Conservation (phyloP, 2,797 vertebrate genomes). For the Toxotes lorentzi region DNA sequence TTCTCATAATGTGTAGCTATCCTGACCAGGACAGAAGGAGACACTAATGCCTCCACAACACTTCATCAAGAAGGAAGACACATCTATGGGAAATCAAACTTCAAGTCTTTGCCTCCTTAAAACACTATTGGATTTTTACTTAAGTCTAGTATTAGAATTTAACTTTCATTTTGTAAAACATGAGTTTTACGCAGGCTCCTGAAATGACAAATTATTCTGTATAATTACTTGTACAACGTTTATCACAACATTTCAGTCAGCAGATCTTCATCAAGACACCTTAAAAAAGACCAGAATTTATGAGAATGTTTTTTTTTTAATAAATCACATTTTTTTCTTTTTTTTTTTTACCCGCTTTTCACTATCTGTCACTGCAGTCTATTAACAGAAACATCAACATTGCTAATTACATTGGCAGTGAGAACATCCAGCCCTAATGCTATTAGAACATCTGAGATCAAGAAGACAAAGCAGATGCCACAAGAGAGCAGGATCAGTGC, state of each 20-base stretch:
- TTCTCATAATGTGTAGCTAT: not conserved
- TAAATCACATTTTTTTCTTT: not conserved
- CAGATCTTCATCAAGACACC: not conserved
- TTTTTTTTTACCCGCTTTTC: not conserved
- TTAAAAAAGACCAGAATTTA: not conserved
- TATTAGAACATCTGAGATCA: conserved; percentile 45
- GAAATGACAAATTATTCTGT: not conserved
- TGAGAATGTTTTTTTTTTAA: not conserved
- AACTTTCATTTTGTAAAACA: not conserved
- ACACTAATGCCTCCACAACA: not conserved
- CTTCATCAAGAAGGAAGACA: not conserved
- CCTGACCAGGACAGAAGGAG: not conserved
- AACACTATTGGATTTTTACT: not conserved
- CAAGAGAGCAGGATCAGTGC: conserved; percentile 49
- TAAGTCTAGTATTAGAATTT: not conserved
- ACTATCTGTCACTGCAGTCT: not conserved
- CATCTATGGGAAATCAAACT: not conserved
- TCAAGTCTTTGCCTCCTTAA: not conserved
- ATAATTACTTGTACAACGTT: not conserved
- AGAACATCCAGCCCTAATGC: conserved; percentile 31
- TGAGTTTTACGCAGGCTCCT: not conserved
- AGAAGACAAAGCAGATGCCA: conserved; percentile 41
- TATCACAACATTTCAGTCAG: not conserved
- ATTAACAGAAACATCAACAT: conserved; percentile 14
- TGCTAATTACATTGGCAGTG: conserved; percentile 18